phyloP scores from a whole-genome alignment of 2,888 invertebrate species.

The Drosophila longiperda region DNA sequence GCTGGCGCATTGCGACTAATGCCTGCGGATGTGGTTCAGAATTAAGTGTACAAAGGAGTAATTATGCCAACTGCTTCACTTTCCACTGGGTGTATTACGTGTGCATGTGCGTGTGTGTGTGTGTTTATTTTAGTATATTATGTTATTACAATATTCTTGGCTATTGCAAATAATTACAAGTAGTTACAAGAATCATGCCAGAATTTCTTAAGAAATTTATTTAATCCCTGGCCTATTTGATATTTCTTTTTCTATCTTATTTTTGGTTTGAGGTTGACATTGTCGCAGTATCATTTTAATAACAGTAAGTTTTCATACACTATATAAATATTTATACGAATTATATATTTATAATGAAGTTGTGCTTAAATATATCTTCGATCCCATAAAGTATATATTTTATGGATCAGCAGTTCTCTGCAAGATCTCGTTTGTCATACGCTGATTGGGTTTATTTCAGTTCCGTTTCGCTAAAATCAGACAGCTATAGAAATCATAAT shows the following conservation, averaged over 20 bases:
- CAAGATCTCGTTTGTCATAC: too few species aligned
- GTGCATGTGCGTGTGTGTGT: background rate
- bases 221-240: conserved; percentile 7
- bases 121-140: background rate
- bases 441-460: background rate
- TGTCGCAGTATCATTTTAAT: conserved; percentile 22
- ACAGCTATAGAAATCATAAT: background rate
- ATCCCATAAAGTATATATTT: too few species aligned
- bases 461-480: too few species aligned
- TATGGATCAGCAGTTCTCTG: too few species aligned
- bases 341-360: background rate
- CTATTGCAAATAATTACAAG: background rate
- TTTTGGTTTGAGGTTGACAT: background rate
- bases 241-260: background rate
- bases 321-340: background rate
- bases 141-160: background rate
- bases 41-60: conserved; percentile 50
- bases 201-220: background rate
- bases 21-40: conserved; percentile 62
- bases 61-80: conserved; percentile 34
- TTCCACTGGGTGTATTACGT: conserved; percentile 1
- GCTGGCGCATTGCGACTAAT: conserved; percentile 71
- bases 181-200: background rate
- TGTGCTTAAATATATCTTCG: background rate
- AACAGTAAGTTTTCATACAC: conserved; percentile 1